A percentile compares a stretch with the other conserved stretches of the same genome.
Conservation (phyloP, 2,888 invertebrate species). For the Acrocyrtus sp. region DNA sequence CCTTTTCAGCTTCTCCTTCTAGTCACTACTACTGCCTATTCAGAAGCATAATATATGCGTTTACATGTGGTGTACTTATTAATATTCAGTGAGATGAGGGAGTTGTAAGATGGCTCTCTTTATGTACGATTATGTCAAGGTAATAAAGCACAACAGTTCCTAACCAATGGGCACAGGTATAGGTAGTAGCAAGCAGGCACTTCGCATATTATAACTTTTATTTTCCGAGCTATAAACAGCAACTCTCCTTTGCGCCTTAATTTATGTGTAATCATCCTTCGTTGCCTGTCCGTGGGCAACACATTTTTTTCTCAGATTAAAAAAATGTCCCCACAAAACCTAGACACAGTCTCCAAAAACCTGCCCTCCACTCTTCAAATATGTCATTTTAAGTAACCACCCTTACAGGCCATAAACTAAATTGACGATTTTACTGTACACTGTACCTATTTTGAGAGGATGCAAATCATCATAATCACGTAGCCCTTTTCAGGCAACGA, state of each 20-base stretch:
- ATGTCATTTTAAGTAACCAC: conserved; percentile 45
- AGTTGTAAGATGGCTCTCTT: too few relatives aligned
- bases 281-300: conserved; percentile 44
- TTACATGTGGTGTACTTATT: too few relatives aligned
- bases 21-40: too few relatives aligned
- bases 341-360: conserved; percentile 34
- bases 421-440: too few relatives aligned
- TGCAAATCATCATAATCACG: too few relatives aligned
- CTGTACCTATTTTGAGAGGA: too few relatives aligned
- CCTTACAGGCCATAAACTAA: conserved; percentile 24
- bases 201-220: conserved; percentile 1
- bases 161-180: too few relatives aligned
- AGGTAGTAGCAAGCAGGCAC: not conserved
- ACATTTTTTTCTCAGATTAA: conserved; percentile 4
- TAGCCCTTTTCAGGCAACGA: too few relatives aligned
- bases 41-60: too few relatives aligned
- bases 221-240: conserved; percentile 6
- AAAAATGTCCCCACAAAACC: conserved; percentile 21
- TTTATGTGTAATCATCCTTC: conserved; percentile 34
- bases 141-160: conserved; percentile 30
- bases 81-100: too few relatives aligned
- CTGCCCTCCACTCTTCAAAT: conserved; percentile 32
- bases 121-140: conserved; percentile 45
- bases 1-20: too few relatives aligned
- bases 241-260: too few relatives aligned